Percentiles rank a stretch among this genome's conserved stretches.
Evolutionary conservation across 2,888 invertebrate species (phyloP).

Genomic region (Lissonota sp.): DNA sequence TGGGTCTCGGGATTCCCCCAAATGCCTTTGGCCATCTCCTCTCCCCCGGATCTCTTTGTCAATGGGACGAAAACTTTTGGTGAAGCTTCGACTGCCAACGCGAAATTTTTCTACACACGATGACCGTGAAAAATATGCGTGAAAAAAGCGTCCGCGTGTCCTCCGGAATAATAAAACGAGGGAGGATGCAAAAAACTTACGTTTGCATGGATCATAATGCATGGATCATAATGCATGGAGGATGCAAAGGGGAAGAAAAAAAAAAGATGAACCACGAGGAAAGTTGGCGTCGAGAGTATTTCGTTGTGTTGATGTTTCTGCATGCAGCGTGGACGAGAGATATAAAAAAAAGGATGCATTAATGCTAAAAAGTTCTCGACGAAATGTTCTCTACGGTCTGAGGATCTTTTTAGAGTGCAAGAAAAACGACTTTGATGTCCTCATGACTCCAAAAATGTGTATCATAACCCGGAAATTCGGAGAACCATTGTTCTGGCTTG

Average conservation of each 20-base stretch:
- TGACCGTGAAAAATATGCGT: not conserved
- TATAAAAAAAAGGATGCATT: slow-evolving; percentile 29
- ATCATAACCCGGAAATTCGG: no score
- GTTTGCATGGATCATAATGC: not conserved
- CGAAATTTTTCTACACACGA: not conserved
- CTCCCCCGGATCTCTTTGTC: slow-evolving; percentile 34
- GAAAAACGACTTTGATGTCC: slow-evolving; percentile 2
- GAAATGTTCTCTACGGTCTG: slow-evolving; percentile 26
- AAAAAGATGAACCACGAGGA: slow-evolving; percentile 1
- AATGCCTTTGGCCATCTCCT: slow-evolving; percentile 6
- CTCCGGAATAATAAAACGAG: not conserved
- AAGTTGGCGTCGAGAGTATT: not conserved
- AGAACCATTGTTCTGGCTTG: no score
- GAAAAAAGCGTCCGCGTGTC: not conserved
- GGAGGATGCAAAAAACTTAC: slow-evolving; percentile 1
- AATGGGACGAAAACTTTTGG: slow-evolving; percentile 31
- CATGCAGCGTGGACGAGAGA: not conserved
- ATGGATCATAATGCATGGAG: slow-evolving; percentile 1
- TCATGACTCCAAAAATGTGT: not conserved
- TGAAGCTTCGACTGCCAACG: slow-evolving; percentile 4
- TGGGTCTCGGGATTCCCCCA: slow-evolving; percentile 13
- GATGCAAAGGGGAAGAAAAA: not conserved
- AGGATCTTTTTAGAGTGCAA: not conserved
- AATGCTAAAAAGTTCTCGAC: slow-evolving; percentile 27
- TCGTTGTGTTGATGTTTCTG: not conserved